Evolutionary conservation across 1,140 invertebrate species (phyloP), one percentile per base, ranked within the genome.

Genomic region (Cotesia chilonis): DNA sequence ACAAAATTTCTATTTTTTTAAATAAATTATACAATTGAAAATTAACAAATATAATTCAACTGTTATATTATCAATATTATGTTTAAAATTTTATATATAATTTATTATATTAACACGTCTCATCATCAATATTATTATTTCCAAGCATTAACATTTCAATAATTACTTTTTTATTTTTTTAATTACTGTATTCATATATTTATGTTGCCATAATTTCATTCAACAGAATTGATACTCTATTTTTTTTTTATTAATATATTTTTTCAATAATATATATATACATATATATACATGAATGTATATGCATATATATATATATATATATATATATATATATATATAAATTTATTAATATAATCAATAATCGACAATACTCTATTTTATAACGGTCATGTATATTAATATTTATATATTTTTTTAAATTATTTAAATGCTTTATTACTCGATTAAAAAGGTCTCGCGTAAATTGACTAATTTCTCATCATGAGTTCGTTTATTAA

Each of bases 71-170:
- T 28, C 28, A 28, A 28, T 28, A 28, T 28, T 28, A 28, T 28
- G 28, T 2, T 59, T 17, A 59, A 86, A 84, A 79, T 81, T 84
- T 75, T 75, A 70, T 80, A 68, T 14, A 69, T 75, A 28, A 71
- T 55, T 73, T 75, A 69, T 38, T 17, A 38, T 66, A 57, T 70
- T 60, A 55, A 55, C 14, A 36, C 14, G 3, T 37, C 36, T n/a
- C 61, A 12, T 35, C 20, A 28, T 60, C 10, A 12, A n/a, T 12
- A n/a, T 47, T 64, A 38, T 41, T 37, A 10, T 64, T 17, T 38
- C 54, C 69, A 63, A 64, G 69, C 69, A 71, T 57, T 51, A 64
- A 71, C 61, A 70, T 60, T 47, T 61, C 9, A 52, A 47, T 64
- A 64, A 47, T 52, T 71, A 47, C 6, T 47, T 47, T 47, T 47